These are phyloP conservation scores for Cebidichthys violaceus DNA, from an alignment of 2,113 vertebrate genomes.

Conservation along the genomic window DNA sequence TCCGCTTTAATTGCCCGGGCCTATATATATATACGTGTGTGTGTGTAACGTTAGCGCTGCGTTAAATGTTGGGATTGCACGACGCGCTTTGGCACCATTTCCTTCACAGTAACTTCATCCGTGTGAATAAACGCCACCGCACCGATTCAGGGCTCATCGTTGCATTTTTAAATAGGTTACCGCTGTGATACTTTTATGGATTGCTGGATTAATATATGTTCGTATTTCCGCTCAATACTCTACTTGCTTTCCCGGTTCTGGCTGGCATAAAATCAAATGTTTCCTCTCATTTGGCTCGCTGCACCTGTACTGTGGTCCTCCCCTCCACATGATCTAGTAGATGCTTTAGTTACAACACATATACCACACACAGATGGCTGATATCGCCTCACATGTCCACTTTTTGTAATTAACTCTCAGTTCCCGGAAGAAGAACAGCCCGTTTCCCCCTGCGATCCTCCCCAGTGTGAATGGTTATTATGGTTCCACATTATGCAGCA, in stretches of 20 bases:
- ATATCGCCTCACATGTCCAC: not conserved
- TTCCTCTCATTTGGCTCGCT: conserved; percentile 27
- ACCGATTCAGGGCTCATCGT: not conserved
- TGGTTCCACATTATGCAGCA: conserved; percentile 69
- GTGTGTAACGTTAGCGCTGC: conserved; percentile 25
- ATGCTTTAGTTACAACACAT: conserved; percentile 3
- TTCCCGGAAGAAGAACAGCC: not conserved
- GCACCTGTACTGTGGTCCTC: conserved; percentile 65
- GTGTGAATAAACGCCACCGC: conserved; percentile 32
- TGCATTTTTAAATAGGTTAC: conserved; percentile 6
- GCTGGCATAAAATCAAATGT: not conserved
- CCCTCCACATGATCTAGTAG: conserved; percentile 27
- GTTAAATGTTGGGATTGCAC: conserved; percentile 29
- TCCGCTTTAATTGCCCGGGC: conserved; percentile 57
- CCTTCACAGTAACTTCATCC: conserved; percentile 50
- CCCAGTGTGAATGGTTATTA: conserved; percentile 48
- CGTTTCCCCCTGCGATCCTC: conserved; percentile 11
- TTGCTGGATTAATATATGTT: not conserved
- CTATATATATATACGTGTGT: not conserved
- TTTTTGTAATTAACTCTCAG: not conserved
- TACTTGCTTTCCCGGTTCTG: not conserved
- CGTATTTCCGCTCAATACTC: not conserved
- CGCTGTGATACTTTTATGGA: not conserved
- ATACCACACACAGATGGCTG: not conserved
- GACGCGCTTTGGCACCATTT: conserved; percentile 23